Conservation (phyloP, 2,888 invertebrate species). For the Seladonia tumulorum region DNA sequence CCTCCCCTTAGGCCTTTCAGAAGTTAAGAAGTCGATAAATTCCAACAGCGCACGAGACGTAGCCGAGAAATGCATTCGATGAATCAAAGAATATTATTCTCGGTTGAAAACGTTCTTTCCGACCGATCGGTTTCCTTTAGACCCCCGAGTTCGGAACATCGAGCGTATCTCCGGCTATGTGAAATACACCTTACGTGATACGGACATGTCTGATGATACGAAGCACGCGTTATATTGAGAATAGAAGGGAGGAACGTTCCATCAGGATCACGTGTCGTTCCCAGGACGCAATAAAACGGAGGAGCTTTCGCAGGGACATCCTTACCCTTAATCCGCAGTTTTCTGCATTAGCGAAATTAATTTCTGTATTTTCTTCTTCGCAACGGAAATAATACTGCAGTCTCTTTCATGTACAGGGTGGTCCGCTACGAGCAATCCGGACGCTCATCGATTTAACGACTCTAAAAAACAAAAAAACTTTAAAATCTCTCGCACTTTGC, state of each 20-base stretch:
- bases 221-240: constrained; percentile 1
- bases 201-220: neutral
- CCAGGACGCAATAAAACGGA: neutral
- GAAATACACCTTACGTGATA: constrained; percentile 9
- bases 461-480: too few species aligned
- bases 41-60: neutral
- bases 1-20: neutral
- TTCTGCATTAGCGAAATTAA: constrained; percentile 44
- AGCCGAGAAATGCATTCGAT: neutral
- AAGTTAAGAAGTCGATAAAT: constrained; percentile 29
- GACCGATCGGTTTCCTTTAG: constrained; percentile 7
- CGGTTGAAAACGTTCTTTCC: constrained; percentile 22
- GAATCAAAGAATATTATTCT: constrained; percentile 42
- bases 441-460: too few species aligned
- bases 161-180: neutral
- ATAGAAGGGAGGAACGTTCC: neutral
- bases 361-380: constrained; percentile 9
- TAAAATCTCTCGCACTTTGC: too few species aligned
- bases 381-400: neutral
- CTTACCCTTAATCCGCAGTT: neutral
- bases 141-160: neutral
- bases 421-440: neutral
- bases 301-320: neutral
- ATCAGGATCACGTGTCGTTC: neutral
- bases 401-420: neutral